Evolutionary conservation across 1,140 invertebrate species (phyloP).

Genomic region (Micrasema longulum): DNA sequence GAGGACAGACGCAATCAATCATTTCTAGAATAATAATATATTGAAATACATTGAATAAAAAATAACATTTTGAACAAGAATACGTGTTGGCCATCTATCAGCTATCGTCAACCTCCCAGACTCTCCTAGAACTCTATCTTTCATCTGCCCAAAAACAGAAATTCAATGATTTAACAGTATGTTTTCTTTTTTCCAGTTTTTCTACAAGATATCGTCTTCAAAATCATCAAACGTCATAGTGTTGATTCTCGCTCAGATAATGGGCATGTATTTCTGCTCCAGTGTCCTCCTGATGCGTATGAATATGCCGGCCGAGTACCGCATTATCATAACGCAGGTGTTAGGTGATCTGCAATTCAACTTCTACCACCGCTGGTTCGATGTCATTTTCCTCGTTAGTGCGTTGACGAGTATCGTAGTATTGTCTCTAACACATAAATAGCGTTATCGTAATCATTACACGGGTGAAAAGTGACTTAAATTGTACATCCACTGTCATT

Average conservation of each 20-base stretch:
- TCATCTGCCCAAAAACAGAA: no score
- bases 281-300: constrained; percentile 97
- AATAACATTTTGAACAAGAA: no score
- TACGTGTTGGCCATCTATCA: no score
- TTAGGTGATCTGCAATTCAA: constrained; percentile 98
- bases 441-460: no score
- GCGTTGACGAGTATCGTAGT: constrained; percentile 96
- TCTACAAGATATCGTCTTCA: constrained; percentile 99
- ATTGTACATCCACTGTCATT: no score
- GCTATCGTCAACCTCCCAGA: no score
- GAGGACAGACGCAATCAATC: no score
- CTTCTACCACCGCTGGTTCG: constrained; percentile 99
- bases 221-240: constrained; percentile 99
- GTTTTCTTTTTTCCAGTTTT: constrained; percentile 82
- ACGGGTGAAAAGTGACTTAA: no score
- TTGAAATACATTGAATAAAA: no score
- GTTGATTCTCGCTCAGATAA: constrained; percentile 95
- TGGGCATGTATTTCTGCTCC: constrained; percentile 99
- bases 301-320: constrained; percentile 99
- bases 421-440: constrained; percentile 93
- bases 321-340: constrained; percentile 97
- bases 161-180: background rate
- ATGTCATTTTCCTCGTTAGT: constrained; percentile 98
- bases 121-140: no score
- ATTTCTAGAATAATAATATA: no score